Conservation (phyloP, 1,140 invertebrate genomes). For the Scaptomyza montana region DNA sequence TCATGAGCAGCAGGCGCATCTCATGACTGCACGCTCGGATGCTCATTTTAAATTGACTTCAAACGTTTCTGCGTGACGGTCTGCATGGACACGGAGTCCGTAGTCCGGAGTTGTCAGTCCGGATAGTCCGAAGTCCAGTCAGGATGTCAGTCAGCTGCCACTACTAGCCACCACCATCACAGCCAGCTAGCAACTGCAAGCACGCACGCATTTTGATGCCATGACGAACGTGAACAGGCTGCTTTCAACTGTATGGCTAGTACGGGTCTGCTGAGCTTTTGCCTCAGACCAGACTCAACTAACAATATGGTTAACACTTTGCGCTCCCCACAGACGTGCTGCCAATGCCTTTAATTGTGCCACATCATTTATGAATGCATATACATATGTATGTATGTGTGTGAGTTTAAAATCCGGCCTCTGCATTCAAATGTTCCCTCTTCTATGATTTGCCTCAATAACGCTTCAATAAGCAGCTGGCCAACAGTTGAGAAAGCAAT, state of each 20-base stretch:
- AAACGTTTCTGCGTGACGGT: conserved; percentile 79
- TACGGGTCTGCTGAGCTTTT: background rate
- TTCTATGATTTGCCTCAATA: conserved; percentile 24
- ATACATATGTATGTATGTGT: background rate
- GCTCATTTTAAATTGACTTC: conserved; percentile 83
- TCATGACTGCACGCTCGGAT: conserved; percentile 80
- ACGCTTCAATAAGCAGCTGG: conserved; percentile 17
- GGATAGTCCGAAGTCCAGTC: conserved; percentile 15
- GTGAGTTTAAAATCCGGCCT: conserved; percentile 24
- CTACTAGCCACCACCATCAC: background rate
- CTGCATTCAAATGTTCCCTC: conserved; percentile 1
- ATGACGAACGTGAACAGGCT: conserved; percentile 74
- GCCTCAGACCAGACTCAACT: conserved; percentile 19
- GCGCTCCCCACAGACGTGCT: conserved; percentile 38
- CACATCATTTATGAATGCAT: conserved; percentile 65
- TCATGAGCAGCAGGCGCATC: conserved; percentile 55
- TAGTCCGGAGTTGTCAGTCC: background rate
- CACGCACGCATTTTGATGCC: conserved; percentile 76
- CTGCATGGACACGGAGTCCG: conserved; percentile 57
- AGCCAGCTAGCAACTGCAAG: conserved; percentile 37
- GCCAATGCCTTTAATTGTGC: conserved; percentile 66
- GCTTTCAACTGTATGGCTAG: conserved; percentile 18
- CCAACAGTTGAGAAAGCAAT: conserved; percentile 22
- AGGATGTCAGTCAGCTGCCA: conserved; percentile 10
- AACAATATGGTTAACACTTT: conserved; percentile 76